These are phyloP conservation scores for Malurus melanocephalus DNA, from an alignment of 2,113 vertebrate species.

Conservation along the genomic window DNA sequence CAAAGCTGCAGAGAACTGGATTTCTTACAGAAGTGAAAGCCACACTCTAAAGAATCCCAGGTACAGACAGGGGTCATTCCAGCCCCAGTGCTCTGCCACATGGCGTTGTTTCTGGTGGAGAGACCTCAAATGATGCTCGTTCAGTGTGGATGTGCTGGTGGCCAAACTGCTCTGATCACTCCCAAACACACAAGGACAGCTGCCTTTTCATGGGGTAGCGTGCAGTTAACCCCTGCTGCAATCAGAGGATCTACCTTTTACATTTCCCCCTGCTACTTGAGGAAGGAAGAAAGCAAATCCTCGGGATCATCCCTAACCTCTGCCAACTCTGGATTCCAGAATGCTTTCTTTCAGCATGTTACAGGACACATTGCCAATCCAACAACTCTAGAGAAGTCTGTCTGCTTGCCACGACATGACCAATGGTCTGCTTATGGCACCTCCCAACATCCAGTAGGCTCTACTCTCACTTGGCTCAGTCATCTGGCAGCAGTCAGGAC, in stretches of 20 bases:
- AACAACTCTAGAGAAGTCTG: neutral
- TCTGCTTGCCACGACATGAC: neutral
- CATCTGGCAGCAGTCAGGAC: neutral
- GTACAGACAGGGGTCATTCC: neutral
- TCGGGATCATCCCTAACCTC: neutral
- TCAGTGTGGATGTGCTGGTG: neutral
- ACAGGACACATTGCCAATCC: neutral
- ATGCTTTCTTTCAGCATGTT: neutral
- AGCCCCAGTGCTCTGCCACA: neutral
- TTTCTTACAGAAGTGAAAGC: neutral
- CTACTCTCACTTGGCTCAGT: neutral
- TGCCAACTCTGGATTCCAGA: neutral
- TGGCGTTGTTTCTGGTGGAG: neutral
- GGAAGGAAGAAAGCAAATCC: neutral
- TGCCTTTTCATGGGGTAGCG: neutral
- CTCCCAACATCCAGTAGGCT: neutral
- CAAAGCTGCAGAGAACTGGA: neutral
- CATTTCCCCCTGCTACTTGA: neutral
- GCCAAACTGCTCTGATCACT: neutral
- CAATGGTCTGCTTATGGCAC: neutral
- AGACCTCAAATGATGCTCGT: neutral
- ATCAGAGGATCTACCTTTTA: neutral
- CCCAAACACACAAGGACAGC: accelerated
- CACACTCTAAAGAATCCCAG: neutral
- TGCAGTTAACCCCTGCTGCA: neutral